phyloP scores from a whole-genome alignment of 2,797 vertebrate species.

The Clarias fuscus region DNA sequence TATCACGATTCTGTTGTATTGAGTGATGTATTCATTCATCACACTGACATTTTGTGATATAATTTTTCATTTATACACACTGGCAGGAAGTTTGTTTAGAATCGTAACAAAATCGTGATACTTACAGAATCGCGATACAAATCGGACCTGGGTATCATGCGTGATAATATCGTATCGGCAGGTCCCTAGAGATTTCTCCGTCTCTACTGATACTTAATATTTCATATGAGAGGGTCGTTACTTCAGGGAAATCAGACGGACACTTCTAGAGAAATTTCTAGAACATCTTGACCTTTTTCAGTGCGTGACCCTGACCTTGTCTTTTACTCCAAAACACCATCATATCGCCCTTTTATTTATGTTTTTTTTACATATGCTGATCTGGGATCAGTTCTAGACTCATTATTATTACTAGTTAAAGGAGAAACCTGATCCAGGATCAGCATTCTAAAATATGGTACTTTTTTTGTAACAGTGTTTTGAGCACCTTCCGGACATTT shows the following conservation, averaged over 20 bases:
- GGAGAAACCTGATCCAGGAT: background rate
- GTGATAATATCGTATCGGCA: too few species aligned
- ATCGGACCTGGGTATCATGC: background rate
- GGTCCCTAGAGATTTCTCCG: too few species aligned
- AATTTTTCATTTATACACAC: too few species aligned
- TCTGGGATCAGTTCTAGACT: background rate
- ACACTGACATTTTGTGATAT: too few species aligned
- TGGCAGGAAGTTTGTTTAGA: too few species aligned
- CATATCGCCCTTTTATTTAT: background rate
- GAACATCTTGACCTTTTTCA: background rate
- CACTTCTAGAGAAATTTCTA: background rate
- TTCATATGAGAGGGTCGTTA: too few species aligned
- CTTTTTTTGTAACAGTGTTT: slow-evolving; percentile 2
- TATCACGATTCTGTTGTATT: too few species aligned
- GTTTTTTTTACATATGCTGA: background rate
- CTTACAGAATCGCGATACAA: too few species aligned
- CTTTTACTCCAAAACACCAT: background rate
- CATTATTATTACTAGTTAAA: background rate
- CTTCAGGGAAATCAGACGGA: background rate
- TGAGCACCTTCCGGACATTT: background rate
- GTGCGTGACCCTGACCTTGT: background rate
- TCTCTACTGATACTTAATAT: background rate
- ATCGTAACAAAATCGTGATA: too few species aligned
- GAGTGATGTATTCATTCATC: too few species aligned
- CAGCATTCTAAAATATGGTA: background rate